Evolutionary conservation across 2,113 vertebrate genomes (phyloP), one percentile per base, ranked within the genome.

Genomic region (Sinocyclocheilus anshuiensis): DNA sequence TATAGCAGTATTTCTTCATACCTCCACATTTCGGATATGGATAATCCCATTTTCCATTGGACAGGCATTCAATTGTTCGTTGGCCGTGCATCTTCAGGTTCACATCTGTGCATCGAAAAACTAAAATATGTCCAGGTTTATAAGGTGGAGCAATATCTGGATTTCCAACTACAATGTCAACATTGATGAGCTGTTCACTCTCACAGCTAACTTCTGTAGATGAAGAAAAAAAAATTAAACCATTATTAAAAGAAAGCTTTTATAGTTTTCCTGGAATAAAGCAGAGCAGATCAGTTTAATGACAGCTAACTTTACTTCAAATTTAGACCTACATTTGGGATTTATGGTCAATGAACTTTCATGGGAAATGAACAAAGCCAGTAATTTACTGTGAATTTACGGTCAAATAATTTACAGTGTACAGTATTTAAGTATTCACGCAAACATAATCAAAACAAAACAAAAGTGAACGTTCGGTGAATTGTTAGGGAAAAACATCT

Each of bases 1-100:
- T 4, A 45, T 9, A 5, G 1, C 1, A 45, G 22, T 15, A 65
- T 29, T 0, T 12, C 4, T 6, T 29, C 26, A 95, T 93, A 97
- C 96, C 95, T 91, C 89, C 29, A 86, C 96, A 97, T 71, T n/a
- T 87, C 77, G 96, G 96, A 15, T 89, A 91, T 5, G 87, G 16
- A 0, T 9, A 42, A 89, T 87, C 95, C 96, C 96, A 97, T 4
- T 29, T 9, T 85, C 95, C 95, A n/a, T 90, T 16, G 26, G 88
- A 84, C 42, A 92, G 91, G 83, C 96, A 97, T 86, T 93, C 36
- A 0, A 97, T 89, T 87, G 94, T 86, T 65, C 87, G 26, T 42
- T 87, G 36, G 10, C 90, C 93, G 22, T 87, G 24, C 71, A 91
- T 33, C 48, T 8, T 94, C 75, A 91, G 29, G 1, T 88, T 87